Percentiles rank a stretch among this genome's conserved stretches.
phyloP scores from a whole-genome alignment of 2,888 invertebrate genomes.

The Spilosoma lubricipeda region DNA sequence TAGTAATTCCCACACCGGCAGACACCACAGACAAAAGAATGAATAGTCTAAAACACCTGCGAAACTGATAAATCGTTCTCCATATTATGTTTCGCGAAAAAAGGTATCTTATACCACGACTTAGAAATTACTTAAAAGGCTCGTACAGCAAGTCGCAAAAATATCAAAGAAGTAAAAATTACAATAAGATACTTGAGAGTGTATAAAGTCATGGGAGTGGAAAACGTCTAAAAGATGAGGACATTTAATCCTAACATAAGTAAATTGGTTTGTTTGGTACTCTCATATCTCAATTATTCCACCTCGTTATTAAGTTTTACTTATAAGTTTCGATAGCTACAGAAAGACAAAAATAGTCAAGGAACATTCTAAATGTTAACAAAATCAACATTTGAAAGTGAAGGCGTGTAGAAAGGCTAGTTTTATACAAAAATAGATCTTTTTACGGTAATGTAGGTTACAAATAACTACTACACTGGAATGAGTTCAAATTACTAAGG shows the following conservation, averaged over 20 bases:
- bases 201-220: not conserved
- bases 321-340: not conserved
- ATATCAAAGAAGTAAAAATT: not conserved
- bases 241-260: not conserved
- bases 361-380: not conserved
- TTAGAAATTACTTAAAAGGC: not conserved
- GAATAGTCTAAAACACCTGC: conserved; percentile 59
- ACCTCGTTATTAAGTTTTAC: too few species aligned
- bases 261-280: too few species aligned
- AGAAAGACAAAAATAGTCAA: not conserved
- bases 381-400: not conserved
- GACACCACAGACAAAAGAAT: conserved; percentile 46
- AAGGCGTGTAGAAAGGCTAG: not conserved
- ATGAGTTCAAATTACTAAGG: not conserved
- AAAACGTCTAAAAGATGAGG: not conserved
- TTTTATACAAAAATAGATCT: not conserved
- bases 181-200: not conserved
- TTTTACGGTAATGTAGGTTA: not conserved
- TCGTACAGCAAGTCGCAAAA: not conserved
- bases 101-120: conserved; percentile 17
- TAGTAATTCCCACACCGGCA: conserved; percentile 62
- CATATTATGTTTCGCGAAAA: conserved; percentile 62
- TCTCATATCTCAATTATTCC: too few species aligned
- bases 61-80: conserved; percentile 48
- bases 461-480: not conserved